These are phyloP conservation scores for Menura novaehollandiae DNA, from an alignment of 2,113 vertebrate species.

Conservation along the genomic window DNA sequence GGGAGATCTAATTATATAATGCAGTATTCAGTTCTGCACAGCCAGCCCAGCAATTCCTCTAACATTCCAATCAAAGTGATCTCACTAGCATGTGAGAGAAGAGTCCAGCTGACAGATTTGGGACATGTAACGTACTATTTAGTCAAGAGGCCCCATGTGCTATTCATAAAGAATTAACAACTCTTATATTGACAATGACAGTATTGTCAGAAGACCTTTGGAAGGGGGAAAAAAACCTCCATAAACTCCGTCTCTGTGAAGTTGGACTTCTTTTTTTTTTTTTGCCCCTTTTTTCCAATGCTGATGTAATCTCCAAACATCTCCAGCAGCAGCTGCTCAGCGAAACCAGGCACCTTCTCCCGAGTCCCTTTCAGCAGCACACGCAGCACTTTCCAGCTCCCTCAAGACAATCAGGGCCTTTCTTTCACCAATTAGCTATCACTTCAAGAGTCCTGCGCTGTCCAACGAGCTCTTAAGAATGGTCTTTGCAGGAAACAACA, in stretches of 20 bases:
- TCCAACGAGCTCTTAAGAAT: conserved; percentile 76
- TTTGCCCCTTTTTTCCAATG: conserved; percentile 70
- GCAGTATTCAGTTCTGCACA: background rate
- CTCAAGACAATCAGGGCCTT: conserved; percentile 86
- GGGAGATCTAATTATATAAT: conserved; percentile 52
- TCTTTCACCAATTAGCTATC: conserved; percentile 88
- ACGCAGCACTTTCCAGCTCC: conserved; percentile 77
- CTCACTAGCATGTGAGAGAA: conserved; percentile 74
- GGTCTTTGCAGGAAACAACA: conserved; percentile 69
- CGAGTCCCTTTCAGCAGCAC: conserved; percentile 73
- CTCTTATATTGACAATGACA: conserved; percentile 84
- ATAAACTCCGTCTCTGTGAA: conserved; percentile 77
- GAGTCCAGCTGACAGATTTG: conserved; percentile 74
- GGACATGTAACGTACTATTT: conserved; percentile 70
- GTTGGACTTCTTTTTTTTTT: conserved; percentile 74
- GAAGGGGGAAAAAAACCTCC: conserved; percentile 59
- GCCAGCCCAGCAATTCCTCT: conserved; percentile 55
- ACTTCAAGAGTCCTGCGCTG: conserved; percentile 82
- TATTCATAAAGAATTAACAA: conserved; percentile 77
- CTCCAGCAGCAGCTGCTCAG: conserved; percentile 89
- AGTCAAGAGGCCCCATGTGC: conserved; percentile 76
- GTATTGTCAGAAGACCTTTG: conserved; percentile 82
- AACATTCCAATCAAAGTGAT: conserved; percentile 64
- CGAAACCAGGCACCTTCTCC: conserved; percentile 78
- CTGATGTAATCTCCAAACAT: conserved; percentile 92